Base-by-base conservation (phyloP, 2,888 invertebrate genomes). In the Opisthograptis luteolata region DNA sequence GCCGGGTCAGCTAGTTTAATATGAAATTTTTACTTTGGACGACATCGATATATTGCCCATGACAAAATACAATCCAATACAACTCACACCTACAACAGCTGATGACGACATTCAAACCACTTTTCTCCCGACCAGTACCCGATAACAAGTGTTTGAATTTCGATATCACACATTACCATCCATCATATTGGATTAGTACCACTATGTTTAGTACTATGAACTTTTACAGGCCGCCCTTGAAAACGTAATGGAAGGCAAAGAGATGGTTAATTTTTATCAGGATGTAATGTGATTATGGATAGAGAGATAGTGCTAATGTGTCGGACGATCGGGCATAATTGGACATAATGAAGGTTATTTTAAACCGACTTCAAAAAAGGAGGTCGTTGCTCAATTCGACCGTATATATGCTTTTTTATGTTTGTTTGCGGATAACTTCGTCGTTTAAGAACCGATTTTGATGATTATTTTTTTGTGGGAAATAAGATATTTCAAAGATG, bases 141-240 rank as follows among this genome's bases (percentile, higher is more conserved):
- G 68, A 70, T 76, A 79, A 72, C 57, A 56, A 58, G 51, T 81
- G 74, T 79, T 49, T 78, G 62, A 66, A 66, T 70, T 66, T 66
- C 70, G 79, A 79, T 82, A 80, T 46, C 63, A 71, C 77, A 75
- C 76, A 76, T 78, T 70, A 64, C 65, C 62, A 70, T 74, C 75
- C 71, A 76, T 75, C 75, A 71, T 48, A 48, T 47, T 27, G 73
- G 80, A 76, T 82, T 79, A 79, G 32, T 57, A 14, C 24, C 12
- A 31, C 46, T 41, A 44, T 43, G 36, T 43, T 47, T 43, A 19
- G 36, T 49, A 49, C 50, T 48, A 32, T 14, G 30, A 40, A 34
- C 27, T 44, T 58, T 55, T 36, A 24, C 17, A 37, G 44, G 40
- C 45, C 44, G 19, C 35, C 45, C 34, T 47, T 28, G 12, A 22